Evolutionary conservation across 2,888 invertebrate genomes (phyloP), one percentile per base, ranked within the genome.

Genomic region (Homarus gammarus): DNA sequence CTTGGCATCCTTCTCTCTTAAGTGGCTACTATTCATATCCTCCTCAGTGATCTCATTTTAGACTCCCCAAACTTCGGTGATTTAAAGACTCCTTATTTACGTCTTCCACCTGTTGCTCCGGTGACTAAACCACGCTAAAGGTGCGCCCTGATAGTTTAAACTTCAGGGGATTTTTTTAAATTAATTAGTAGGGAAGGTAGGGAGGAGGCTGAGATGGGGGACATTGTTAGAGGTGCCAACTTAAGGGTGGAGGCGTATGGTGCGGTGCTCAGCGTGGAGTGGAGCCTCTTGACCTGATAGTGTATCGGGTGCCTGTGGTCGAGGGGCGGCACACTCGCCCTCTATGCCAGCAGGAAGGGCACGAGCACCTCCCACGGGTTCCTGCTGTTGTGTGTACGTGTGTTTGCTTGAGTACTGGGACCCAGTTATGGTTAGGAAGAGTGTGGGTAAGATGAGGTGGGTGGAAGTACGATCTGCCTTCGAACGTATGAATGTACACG

Each of bases 211-310:
- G 22, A 22, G 56, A 1, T 18, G 15, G 15, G 56, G 22, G 12
- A 49, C 10, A 49, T 49, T 6, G 6, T 12, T 1, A 49, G 6
- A 12, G 12, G 12, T 10, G 44, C 44, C 44, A 49, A 18, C 3
- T 56, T 56, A 8, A 27, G 64, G 64, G 64, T 64, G 64, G 27
- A 64, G 64, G 5, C 27, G 22, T 27, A 5, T 27, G 64, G 27
- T 64, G 27, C 27, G 27, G n/a, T 64, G 5, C 5, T n/a, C 27
- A 12, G 79, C 15, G 36, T 61, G 79, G 61, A 79, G 79, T 36
- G 79, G 56, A 6, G 36, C 36, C 79, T 51, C 79, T 79, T 79
- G 79, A 79, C 33, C 38, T 36, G 79, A 79, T 79, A 79, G 27
- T 61, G 36, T 79, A 79, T 79, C 79, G 36, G 56, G 79, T 79